Base-by-base conservation (phyloP, 2,113 vertebrate species). In the Eublepharis macularius region DNA sequence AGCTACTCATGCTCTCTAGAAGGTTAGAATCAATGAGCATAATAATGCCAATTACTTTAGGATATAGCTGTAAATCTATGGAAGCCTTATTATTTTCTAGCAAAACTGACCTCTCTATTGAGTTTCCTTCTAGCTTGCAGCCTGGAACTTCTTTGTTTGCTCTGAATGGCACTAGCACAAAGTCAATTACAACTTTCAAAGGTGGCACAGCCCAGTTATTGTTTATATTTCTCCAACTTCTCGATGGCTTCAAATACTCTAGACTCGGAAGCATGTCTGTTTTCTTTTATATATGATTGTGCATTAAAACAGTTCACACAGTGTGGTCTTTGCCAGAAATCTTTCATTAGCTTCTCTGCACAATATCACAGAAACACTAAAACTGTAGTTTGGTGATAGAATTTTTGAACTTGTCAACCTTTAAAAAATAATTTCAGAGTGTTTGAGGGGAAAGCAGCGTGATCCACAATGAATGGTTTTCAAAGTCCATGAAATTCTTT, bases 401-500 rank as follows among this genome's bases (percentile, higher is more conserved):
- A 43, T 73, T 86, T 94, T 92, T 93, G 65, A 91, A 88, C 32
- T 65, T 88, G 19, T 83, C 87, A 90, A 70, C 63, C n/a, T 87
- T 90, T 87, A 51, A 88, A 92, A 91, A 87, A 86, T 51, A 74
- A 88, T 89, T 85, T 90, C 32, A 36, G 9, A 3, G 4, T 83
- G 1, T 89, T 90, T 83, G 4, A 32, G 45, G 87, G 74, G 66
- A 92, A 87, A 89, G 47, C 74, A 87, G 39, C 74, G 73, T 41
- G 69, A 93, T 86, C 81, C 72, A 60, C 19, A 80, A 66, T 81
- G 36, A 92, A 93, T 21, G 65, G 72, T n/a, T 94, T 93, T 86
- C 89, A 88, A 90, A 93, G 73, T 80, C 86, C 83, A 63, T 76
- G 86, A 91, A 92, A 81, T 87, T 93, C 84, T 92, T 92, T 88